Percentiles rank a stretch among this genome's conserved stretches.
Conservation (phyloP, 1,140 invertebrate genomes). For the Hydropsyche tenuis region DNA sequence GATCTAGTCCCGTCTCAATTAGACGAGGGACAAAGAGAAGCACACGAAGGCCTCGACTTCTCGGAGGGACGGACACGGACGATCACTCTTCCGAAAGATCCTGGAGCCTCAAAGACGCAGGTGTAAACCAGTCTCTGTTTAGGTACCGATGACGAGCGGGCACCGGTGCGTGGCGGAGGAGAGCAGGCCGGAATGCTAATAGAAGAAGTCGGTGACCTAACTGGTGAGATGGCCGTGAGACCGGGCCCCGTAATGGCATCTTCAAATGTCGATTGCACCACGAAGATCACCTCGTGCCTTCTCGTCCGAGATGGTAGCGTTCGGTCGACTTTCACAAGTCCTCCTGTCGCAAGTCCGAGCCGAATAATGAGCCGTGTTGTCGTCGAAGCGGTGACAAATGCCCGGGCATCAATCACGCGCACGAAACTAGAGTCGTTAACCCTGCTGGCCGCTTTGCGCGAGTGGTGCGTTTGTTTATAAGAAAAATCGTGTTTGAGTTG, state of each 20-base stretch:
- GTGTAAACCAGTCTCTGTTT: slow-evolving; percentile 17
- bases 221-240: slow-evolving; percentile 21
- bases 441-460: too few species aligned
- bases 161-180: slow-evolving; percentile 21
- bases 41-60: neutral
- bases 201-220: slow-evolving; percentile 25
- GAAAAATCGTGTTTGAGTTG: too few species aligned
- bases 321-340: too few species aligned
- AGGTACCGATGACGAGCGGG: neutral
- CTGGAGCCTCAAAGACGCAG: slow-evolving; percentile 9
- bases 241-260: neutral
- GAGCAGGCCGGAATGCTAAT: slow-evolving; percentile 26
- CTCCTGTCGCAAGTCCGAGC: too few species aligned
- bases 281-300: neutral
- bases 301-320: neutral
- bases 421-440: too few species aligned
- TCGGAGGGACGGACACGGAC: neutral
- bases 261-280: slow-evolving; percentile 18
- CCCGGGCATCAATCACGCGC: neutral
- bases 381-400: neutral
- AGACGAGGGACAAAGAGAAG: too few species aligned
- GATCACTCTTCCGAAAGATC: slow-evolving; percentile 3
- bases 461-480: too few species aligned
- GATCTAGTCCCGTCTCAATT: too few species aligned
- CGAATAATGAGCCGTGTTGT: neutral